A percentile compares a stretch with the other conserved stretches of the same genome.
These are phyloP conservation scores for Adineta ricciae DNA, from an alignment of 2,888 invertebrate species.

Conservation along the genomic window DNA sequence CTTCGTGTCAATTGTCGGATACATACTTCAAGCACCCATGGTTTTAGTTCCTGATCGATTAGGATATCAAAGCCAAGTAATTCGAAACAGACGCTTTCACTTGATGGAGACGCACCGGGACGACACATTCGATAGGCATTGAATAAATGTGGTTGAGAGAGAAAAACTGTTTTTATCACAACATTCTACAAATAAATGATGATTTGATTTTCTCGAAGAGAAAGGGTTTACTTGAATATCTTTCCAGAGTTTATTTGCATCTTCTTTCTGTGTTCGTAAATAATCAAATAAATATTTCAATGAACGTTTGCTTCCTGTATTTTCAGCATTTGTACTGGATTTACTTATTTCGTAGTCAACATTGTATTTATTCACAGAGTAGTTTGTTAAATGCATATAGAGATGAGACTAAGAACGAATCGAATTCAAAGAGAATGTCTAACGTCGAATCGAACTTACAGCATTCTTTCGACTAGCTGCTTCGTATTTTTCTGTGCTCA, in stretches of 20 bases:
- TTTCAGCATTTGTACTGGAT: conserved; percentile 32
- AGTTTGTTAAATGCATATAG: conserved; percentile 51
- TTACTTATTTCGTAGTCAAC: conserved; percentile 45
- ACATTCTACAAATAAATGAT: conserved; percentile 21
- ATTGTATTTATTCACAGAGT: conserved; percentile 50
- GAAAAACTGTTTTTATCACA: conserved; percentile 36
- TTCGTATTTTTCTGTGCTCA: conserved; percentile 48
- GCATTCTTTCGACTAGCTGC: conserved; percentile 45
- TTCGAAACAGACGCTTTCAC: conserved; percentile 50
- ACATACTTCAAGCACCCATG: conserved; percentile 49
- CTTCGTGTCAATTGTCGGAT: too few relatives aligned
- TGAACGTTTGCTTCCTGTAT: conserved; percentile 47
- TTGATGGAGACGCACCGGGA: conserved; percentile 44
- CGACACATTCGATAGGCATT: conserved; percentile 50
- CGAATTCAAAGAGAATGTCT: not conserved
- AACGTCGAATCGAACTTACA: conserved; percentile 38
- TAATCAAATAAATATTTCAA: conserved; percentile 47
- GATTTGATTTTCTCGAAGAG: not conserved
- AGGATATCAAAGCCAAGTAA: conserved; percentile 50
- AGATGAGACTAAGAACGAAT: conserved; percentile 42
- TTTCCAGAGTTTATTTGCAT: conserved; percentile 44
- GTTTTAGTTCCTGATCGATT: conserved; percentile 46
- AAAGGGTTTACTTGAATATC: conserved; percentile 38
- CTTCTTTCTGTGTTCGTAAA: conserved; percentile 44
- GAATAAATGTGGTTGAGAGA: conserved; percentile 47